These are phyloP conservation scores for Hystrix cristata DNA, from an alignment of 2,113 vertebrate genomes.

Conservation along the genomic window DNA sequence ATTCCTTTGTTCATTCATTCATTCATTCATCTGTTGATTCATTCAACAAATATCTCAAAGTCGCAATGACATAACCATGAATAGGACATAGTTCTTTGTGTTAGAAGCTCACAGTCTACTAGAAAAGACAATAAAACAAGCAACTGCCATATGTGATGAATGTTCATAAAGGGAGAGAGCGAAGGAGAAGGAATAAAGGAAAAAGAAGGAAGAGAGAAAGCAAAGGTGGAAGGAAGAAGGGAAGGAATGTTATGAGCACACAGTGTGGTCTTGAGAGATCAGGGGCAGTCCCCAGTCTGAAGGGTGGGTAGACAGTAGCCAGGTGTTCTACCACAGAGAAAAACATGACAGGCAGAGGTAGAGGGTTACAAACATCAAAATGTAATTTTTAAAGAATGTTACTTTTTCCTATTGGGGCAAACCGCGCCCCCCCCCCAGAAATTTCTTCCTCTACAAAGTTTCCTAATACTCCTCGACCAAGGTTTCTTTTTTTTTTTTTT, in stretches of 20 bases:
- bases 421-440: rapidly evolving
- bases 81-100: background rate
- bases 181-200: background rate
- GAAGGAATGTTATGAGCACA: background rate
- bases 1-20: background rate
- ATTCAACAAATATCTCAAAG: constrained; percentile 35
- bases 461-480: background rate
- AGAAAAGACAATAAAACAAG: background rate
- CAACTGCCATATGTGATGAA: background rate
- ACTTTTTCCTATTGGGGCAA: background rate
- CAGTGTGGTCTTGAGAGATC: background rate
- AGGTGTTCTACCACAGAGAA: background rate
- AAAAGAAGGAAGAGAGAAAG: background rate
- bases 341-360: background rate
- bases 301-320: background rate
- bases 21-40: background rate
- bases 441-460: constrained; percentile 8
- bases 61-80: background rate
- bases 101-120: background rate
- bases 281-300: background rate
- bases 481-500: background rate
- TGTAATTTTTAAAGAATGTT: background rate
- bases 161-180: background rate
- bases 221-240: background rate
- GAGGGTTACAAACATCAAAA: too few relatives aligned